A percentile compares a stretch with the other conserved stretches of the same genome.
Evolutionary conservation across 2,888 invertebrate species (phyloP).

Genomic region (Eulithis testata): DNA sequence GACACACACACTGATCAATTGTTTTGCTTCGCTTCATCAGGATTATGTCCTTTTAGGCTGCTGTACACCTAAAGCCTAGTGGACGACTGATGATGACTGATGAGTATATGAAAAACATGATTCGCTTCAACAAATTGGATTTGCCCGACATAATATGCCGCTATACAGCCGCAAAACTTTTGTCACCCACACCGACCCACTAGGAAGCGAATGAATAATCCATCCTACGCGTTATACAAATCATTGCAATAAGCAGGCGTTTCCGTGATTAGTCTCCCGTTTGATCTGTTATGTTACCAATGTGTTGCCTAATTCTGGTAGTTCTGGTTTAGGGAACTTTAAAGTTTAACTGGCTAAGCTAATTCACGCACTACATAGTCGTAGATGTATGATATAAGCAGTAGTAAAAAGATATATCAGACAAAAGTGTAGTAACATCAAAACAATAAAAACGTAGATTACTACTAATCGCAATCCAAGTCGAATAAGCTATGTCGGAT

Average conservation of each 20-base stretch:
- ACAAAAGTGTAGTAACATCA: not conserved
- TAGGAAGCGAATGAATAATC: slow-evolving; percentile 42
- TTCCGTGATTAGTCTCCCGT: slow-evolving; percentile 32
- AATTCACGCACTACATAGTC: not conserved
- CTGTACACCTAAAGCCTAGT: too few species aligned
- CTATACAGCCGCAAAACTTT: slow-evolving; percentile 28
- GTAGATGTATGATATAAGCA: not conserved
- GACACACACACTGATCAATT: not conserved
- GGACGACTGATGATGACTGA: too few species aligned
- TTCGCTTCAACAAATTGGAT: not conserved
- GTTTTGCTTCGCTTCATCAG: too few species aligned
- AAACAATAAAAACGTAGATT: not conserved
- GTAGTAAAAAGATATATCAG: not conserved
- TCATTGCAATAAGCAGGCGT: slow-evolving; percentile 31
- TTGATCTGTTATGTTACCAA: slow-evolving; percentile 28
- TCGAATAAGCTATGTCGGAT: not conserved
- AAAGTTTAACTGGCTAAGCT: not conserved
- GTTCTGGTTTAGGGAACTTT: slow-evolving; percentile 5
- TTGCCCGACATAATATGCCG: slow-evolving; percentile 6
- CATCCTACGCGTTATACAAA: slow-evolving; percentile 38
- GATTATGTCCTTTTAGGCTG: too few species aligned
- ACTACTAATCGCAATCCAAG: not conserved
- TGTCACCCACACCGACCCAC: slow-evolving; percentile 42
- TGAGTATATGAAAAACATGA: not conserved
- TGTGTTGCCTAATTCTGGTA: slow-evolving; percentile 20